These are phyloP conservation scores for Lordiphosa fenestrarum DNA, from an alignment of 2,888 invertebrate species.

Conservation along the genomic window DNA sequence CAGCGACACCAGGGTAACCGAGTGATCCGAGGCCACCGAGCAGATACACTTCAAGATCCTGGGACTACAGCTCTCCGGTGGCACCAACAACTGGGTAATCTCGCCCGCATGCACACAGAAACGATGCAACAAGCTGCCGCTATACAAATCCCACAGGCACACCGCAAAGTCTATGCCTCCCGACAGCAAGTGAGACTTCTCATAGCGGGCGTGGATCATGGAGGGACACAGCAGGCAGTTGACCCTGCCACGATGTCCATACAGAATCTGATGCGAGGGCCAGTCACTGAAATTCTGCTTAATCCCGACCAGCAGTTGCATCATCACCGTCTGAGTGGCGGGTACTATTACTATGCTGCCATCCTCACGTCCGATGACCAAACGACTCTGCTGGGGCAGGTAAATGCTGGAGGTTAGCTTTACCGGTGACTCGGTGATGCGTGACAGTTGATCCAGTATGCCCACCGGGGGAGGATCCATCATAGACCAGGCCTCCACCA, in stretches of 20 bases:
- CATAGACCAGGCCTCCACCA: slow-evolving; percentile 92
- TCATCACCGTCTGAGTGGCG: slow-evolving; percentile 96
- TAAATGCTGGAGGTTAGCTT: slow-evolving; percentile 97
- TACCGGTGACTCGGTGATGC: slow-evolving; percentile 86
- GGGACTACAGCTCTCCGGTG: slow-evolving; percentile 93
- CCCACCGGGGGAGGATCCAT: slow-evolving; percentile 95
- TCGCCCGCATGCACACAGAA: slow-evolving; percentile 99
- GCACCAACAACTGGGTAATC: slow-evolving; percentile 95
- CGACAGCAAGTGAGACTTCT: slow-evolving; percentile 93
- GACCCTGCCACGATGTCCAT: slow-evolving; percentile 95
- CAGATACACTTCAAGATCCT: slow-evolving; percentile 97
- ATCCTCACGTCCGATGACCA: slow-evolving; percentile 97
- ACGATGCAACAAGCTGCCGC: slow-evolving; percentile 92
- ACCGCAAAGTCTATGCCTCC: slow-evolving; percentile 98
- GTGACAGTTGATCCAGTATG: slow-evolving; percentile 92
- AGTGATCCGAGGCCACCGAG: slow-evolving; percentile 98
- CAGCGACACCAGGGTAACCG: slow-evolving; percentile 94
- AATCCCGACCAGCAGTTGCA: slow-evolving; percentile 93
- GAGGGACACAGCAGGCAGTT: slow-evolving; percentile 97
- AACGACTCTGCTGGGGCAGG: slow-evolving; percentile 93
- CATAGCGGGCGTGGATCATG: slow-evolving; percentile 92
- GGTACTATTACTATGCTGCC: slow-evolving; percentile 97
- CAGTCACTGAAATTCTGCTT: slow-evolving; percentile 89
- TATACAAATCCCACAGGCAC: slow-evolving; percentile 96
- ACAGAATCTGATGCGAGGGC: slow-evolving; percentile 92